Base-by-base conservation (phyloP, 2,888 invertebrate genomes). In the Parochlus steinenii region DNA sequence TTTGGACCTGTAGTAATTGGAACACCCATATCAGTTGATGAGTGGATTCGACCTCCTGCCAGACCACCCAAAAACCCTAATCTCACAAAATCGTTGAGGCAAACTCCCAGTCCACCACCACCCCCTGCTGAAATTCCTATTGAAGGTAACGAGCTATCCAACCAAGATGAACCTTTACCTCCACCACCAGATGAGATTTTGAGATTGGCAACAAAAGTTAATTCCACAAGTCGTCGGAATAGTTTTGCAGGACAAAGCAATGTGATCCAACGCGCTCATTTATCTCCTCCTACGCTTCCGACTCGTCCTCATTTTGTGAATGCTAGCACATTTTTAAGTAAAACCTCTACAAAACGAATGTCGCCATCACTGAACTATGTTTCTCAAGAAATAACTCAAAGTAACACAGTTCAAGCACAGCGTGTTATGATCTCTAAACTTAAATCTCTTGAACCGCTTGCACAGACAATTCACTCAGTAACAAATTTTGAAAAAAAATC, bases 11-110 rank as follows among this genome's bases (percentile, higher is more conserved):
- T 71, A 24, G 72, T 72, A 35, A 60, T 71, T 27, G 71, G 71
- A 0, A 67, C 70, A 1, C 61, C 69, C 2, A 71, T 73, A 48
- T 68, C 68, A 1, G 58, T 73, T 10, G 73, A 73, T 43, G 72
- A 73, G 44, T 74, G 73, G 69, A 71, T 74, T 1, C n/a, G n/a
- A n/a, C n/a, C n/a, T n/a, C 76, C 79, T 2, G 79, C 77, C 45
- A 58, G 79, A 43, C 81, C 81, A 8, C 80, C 80, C 4, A 81
- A 81, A 55, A 78, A 79, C 54, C 75, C 78, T 3, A 58, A 75
- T 39, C 51, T 71, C 44, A 22, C 7, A 6, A 30, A 15, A 14
- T 12, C 28, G 14, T 19, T 33, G 12, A 17, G 28, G 5, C 59
- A 65, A 34, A 54, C 59, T 27, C 61, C 61, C 7, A 58, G 60